These are phyloP conservation scores for Actias luna DNA, from an alignment of 2,888 invertebrate genomes.

Conservation along the genomic window DNA sequence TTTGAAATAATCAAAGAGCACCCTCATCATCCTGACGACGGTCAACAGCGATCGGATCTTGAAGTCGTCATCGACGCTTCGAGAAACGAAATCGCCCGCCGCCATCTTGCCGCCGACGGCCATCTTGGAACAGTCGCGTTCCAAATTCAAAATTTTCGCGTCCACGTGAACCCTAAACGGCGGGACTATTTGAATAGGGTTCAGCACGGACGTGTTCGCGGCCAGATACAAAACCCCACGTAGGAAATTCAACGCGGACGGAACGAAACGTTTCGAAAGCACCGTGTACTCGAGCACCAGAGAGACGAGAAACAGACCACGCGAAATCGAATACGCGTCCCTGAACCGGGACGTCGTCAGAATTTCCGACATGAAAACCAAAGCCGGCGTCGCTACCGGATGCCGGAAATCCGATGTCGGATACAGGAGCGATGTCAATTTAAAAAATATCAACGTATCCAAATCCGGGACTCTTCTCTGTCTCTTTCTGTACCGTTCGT, in stretches of 20 bases:
- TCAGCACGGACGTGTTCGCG: slow-evolving; percentile 82
- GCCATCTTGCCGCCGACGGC: slow-evolving; percentile 68
- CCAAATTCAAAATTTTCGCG: slow-evolving; percentile 82
- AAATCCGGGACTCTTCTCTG: slow-evolving; percentile 83
- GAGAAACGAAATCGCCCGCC: slow-evolving; percentile 78
- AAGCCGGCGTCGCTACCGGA: slow-evolving; percentile 91
- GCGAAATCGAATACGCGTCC: slow-evolving; percentile 85
- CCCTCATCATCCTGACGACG: slow-evolving; percentile 79
- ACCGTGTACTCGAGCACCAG: slow-evolving; percentile 89
- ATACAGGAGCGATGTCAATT: slow-evolving; percentile 90
- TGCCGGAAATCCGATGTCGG: slow-evolving; percentile 96
- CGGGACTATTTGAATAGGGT: slow-evolving; percentile 83
- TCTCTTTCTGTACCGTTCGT: slow-evolving; percentile 82
- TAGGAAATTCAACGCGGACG: slow-evolving; percentile 90
- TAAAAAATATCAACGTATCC: slow-evolving; percentile 90
- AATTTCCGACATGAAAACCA: slow-evolving; percentile 92
- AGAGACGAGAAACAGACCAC: slow-evolving; percentile 88
- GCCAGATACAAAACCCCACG: slow-evolving; percentile 88
- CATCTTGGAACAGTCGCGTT: slow-evolving; percentile 69
- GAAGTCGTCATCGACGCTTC: slow-evolving; percentile 82
- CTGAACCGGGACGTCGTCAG: slow-evolving; percentile 84
- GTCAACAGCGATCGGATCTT: slow-evolving; percentile 83
- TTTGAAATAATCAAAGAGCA: slow-evolving; percentile 79
- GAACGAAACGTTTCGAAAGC: slow-evolving; percentile 90
- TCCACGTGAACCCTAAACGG: slow-evolving; percentile 84